phyloP scores from a whole-genome alignment of 2,113 vertebrate genomes.

The Sciurus niger region DNA sequence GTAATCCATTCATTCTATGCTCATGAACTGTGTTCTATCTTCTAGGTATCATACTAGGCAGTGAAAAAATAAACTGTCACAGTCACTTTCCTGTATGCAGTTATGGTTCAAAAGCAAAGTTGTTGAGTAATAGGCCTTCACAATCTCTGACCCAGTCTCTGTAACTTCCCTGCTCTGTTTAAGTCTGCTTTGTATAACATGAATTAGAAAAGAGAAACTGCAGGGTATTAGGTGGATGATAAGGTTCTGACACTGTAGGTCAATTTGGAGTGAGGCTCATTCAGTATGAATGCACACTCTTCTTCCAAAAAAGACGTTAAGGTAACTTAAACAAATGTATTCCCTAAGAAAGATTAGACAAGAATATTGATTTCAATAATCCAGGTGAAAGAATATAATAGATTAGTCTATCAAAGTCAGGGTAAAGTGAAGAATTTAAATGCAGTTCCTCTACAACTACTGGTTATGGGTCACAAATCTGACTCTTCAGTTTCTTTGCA shows the following conservation, averaged over 20 bases:
- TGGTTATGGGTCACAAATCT: slow-evolving; percentile 40
- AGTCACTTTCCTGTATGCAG: background rate
- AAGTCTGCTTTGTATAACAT: background rate
- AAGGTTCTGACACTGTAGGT: background rate
- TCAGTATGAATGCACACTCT: background rate
- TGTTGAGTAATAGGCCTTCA: background rate
- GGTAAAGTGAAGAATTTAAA: slow-evolving; percentile 14
- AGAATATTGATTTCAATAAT: slow-evolving; percentile 61
- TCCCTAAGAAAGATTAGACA: slow-evolving; percentile 1
- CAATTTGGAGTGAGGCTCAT: background rate
- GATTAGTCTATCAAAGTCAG: slow-evolving; percentile 32
- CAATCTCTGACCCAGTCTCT: background rate
- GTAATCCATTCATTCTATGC: background rate
- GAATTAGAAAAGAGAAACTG: background rate
- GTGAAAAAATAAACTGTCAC: background rate
- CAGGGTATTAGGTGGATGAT: background rate
- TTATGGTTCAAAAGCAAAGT: background rate
- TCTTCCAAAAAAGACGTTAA: background rate
- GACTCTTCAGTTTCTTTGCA: slow-evolving; percentile 47
- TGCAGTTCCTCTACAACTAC: slow-evolving; percentile 35
- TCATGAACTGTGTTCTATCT: background rate
- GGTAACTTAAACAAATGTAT: slow-evolving; percentile 26
- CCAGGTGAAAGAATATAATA: slow-evolving; percentile 35
- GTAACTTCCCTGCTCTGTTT: background rate
- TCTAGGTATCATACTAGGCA: background rate